Conservation (phyloP, 2,113 vertebrate genomes). For the Dendropsophus ebraccatus region DNA sequence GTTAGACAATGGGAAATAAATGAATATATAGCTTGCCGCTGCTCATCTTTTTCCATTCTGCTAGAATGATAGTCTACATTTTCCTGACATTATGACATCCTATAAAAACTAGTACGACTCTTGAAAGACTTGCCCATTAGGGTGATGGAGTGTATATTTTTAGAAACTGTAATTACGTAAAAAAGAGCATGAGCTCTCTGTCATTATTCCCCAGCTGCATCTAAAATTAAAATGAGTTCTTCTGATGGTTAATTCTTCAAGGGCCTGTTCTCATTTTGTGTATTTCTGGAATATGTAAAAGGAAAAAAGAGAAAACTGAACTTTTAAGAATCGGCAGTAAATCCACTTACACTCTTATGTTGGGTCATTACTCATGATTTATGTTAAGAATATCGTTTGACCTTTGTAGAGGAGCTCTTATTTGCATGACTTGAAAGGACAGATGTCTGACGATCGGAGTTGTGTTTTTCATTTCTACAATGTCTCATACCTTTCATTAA, state of each 20-base stretch:
- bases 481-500: neutral
- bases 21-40: slow-evolving; percentile 38
- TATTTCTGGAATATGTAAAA: slow-evolving; percentile 44
- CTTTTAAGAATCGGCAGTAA: slow-evolving; percentile 27
- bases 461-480: neutral
- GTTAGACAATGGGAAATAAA: slow-evolving; percentile 43
- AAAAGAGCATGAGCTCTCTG: slow-evolving; percentile 48
- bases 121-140: slow-evolving; percentile 55
- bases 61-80: slow-evolving; percentile 50
- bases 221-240: slow-evolving; percentile 59
- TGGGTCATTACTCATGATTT: slow-evolving; percentile 27
- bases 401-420: neutral
- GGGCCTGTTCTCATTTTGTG: slow-evolving; percentile 51
- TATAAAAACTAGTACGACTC: slow-evolving; percentile 53
- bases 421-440: slow-evolving; percentile 18
- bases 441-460: neutral
- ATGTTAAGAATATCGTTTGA: slow-evolving; percentile 25
- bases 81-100: slow-evolving; percentile 44
- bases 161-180: slow-evolving; percentile 58
- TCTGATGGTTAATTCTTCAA: slow-evolving; percentile 58
- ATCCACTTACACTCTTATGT: slow-evolving; percentile 21
- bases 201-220: slow-evolving; percentile 60
- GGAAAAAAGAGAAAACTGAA: slow-evolving; percentile 40
- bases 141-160: slow-evolving; percentile 57
- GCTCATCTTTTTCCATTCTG: slow-evolving; percentile 43